Conservation (phyloP, 1,140 invertebrate species). For the Neodiprion fabricii region DNA sequence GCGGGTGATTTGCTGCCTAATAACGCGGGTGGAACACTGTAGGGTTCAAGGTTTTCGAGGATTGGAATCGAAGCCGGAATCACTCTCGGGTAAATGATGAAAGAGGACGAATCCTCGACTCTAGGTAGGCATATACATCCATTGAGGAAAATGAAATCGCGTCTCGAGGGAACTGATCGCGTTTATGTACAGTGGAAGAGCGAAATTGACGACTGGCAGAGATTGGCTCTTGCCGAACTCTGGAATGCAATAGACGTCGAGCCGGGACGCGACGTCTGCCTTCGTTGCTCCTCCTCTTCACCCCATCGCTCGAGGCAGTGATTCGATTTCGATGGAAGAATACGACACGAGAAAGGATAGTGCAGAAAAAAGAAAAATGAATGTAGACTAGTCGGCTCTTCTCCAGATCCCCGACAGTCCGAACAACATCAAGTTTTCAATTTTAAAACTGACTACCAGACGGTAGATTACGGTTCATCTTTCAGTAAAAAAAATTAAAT, state of each 20-base stretch:
- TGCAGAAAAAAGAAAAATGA: neutral
- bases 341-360: neutral
- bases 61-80: too few species aligned
- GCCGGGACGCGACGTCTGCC: constrained; percentile 26
- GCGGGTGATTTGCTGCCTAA: too few species aligned
- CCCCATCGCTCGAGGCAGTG: constrained; percentile 24
- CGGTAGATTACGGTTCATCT: too few species aligned
- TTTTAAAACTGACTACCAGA: too few species aligned
- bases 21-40: too few species aligned
- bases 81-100: too few species aligned
- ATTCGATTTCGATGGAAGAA: neutral
- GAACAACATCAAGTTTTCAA: neutral
- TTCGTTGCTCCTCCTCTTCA: constrained; percentile 34
- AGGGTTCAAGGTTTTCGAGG: too few species aligned
- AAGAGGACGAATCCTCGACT: too few species aligned
- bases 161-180: neutral
- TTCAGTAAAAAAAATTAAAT: too few species aligned
- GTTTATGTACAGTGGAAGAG: neutral
- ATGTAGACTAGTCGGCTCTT: neutral
- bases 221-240: constrained; percentile 37
- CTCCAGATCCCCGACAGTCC: neutral
- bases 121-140: too few species aligned
- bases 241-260: constrained; percentile 42
- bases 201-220: constrained; percentile 18
- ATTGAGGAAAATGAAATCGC: neutral